phyloP scores from a whole-genome alignment of 2,888 invertebrate genomes.

The Plusia festucae region DNA sequence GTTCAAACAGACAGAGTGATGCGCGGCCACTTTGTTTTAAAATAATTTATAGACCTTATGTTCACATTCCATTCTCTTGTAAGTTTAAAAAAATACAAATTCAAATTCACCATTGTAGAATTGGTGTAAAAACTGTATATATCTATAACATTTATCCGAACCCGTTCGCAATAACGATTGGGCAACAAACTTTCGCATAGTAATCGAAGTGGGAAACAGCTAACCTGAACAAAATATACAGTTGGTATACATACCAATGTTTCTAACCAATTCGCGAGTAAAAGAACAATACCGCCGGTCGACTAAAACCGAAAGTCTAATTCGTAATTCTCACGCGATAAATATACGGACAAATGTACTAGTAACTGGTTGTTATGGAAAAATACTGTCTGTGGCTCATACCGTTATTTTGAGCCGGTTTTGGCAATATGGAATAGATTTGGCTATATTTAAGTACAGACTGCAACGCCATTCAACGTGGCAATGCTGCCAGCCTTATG shows the following conservation, averaged over 20 bases:
- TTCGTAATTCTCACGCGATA: not conserved
- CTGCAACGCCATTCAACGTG: too few species aligned
- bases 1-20: too few species aligned
- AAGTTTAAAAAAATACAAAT: too few species aligned
- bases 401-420: not conserved
- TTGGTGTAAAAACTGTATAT: not conserved
- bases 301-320: constrained; percentile 6
- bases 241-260: not conserved
- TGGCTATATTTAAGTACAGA: not conserved
- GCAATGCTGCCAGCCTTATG: too few species aligned
- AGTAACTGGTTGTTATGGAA: not conserved
- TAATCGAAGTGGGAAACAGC: not conserved
- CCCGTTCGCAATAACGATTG: not conserved
- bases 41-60: too few species aligned
- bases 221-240: not conserved
- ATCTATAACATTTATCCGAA: not conserved
- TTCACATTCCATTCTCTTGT: too few species aligned
- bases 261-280: not conserved
- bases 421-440: not conserved
- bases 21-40: too few species aligned
- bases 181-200: constrained; percentile 5
- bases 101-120: too few species aligned
- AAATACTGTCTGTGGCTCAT: not conserved
- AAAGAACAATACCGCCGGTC: not conserved
- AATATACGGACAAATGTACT: not conserved